Evolutionary conservation across 2,797 vertebrate genomes (phyloP).

Genomic region (Lutjanus argentimaculatus): DNA sequence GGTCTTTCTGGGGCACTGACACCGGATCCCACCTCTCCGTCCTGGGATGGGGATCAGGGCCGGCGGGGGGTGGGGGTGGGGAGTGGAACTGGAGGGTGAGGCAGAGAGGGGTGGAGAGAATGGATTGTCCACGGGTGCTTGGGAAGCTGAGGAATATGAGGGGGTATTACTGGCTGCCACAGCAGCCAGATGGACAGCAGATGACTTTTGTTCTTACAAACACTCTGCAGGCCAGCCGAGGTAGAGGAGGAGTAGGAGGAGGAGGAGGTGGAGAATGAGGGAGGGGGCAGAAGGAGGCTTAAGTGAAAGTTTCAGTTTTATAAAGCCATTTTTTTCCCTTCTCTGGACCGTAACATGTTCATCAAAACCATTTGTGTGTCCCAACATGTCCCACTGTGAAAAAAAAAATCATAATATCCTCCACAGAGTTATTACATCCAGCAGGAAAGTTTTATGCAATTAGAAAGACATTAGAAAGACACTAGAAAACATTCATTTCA

Average conservation of each 20-base stretch:
- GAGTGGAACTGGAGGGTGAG: constrained; percentile 4
- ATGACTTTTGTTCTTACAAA: constrained; percentile 75
- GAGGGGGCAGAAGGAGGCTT: neutral
- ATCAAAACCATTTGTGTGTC: constrained; percentile 4
- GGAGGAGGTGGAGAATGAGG: constrained; percentile 9
- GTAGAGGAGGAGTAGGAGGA: constrained; percentile 21
- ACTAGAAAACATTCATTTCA: neutral
- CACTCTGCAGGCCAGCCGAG: constrained; percentile 22
- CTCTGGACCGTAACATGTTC: constrained; percentile 1
- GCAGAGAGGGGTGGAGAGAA: constrained; percentile 52
- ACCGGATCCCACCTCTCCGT: constrained; percentile 73
- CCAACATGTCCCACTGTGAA: neutral
- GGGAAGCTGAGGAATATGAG: constrained; percentile 72
- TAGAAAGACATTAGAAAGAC: neutral
- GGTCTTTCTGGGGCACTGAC: constrained; percentile 81
- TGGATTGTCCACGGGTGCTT: constrained; percentile 79
- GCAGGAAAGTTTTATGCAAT: neutral
- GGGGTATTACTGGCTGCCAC: constrained; percentile 62
- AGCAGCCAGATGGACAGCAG: constrained; percentile 82
- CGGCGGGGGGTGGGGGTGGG: constrained; percentile 7
- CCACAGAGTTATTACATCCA: neutral
- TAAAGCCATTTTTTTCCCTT: neutral
- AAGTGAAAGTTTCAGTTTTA: constrained; percentile 26
- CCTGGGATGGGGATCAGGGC: constrained; percentile 63
- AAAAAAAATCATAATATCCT: neutral